phyloP scores from a whole-genome alignment of 2,113 vertebrate species.

The Psittacara wagleri region DNA sequence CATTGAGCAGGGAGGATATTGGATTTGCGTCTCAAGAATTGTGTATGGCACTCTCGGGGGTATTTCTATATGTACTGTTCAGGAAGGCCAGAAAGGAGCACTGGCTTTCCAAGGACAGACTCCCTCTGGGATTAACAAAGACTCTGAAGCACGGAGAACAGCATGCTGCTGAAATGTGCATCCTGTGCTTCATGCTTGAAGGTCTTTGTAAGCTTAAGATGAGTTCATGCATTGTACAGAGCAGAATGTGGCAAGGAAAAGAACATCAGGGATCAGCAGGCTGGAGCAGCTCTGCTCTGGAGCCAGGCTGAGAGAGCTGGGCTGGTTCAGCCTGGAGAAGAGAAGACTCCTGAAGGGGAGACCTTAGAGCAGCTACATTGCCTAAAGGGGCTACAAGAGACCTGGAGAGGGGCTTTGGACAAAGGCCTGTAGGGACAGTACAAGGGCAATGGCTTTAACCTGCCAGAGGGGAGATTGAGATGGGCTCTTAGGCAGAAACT shows the following conservation, averaged over 20 bases:
- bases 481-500: too few species aligned
- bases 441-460: too few species aligned
- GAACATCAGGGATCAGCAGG: neutral
- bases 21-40: neutral
- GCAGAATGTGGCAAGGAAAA: fast-evolving
- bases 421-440: too few species aligned
- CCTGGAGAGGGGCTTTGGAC: too few species aligned
- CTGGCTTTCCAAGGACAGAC: neutral
- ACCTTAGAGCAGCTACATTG: too few species aligned
- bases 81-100: neutral
- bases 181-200: neutral
- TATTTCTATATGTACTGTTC: fast-evolving
- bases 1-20: neutral
- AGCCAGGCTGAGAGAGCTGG: neutral
- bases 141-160: neutral
- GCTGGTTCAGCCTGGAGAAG: neutral
- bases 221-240: neutral
- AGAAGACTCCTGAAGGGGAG: neutral
- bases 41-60: neutral
- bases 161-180: neutral
- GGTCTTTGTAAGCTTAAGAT: neutral
- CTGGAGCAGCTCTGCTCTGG: neutral
- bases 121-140: neutral
- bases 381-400: too few species aligned
- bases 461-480: too few species aligned